A percentile compares a stretch with the other conserved stretches of the same genome.
Evolutionary conservation across 2,888 invertebrate genomes (phyloP).

Genomic region (Cabera pusaria): DNA sequence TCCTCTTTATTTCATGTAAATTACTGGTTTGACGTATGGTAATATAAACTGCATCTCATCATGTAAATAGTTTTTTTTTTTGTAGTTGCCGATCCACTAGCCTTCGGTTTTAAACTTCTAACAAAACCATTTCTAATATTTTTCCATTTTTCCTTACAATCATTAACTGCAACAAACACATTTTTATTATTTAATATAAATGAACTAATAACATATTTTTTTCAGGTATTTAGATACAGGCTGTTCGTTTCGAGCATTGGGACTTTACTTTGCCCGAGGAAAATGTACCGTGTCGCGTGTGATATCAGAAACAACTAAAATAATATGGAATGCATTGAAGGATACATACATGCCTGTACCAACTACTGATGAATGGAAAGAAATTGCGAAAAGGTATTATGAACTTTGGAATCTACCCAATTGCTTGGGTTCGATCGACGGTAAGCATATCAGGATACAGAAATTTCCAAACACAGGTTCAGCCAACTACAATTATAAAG

Average conservation of each 20-base stretch:
- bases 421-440: slow-evolving; percentile 37
- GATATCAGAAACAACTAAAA: slow-evolving; percentile 16
- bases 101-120: slow-evolving; percentile 7
- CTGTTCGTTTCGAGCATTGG: slow-evolving; percentile 7
- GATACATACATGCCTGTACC: slow-evolving; percentile 14
- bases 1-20: slow-evolving; percentile 11
- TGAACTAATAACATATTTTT: slow-evolving; percentile 2
- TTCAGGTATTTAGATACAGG: slow-evolving; percentile 6
- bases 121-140: slow-evolving; percentile 15
- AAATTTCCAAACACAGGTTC: slow-evolving; percentile 13
- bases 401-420: slow-evolving; percentile 37
- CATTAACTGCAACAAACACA: slow-evolving; percentile 6
- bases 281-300: slow-evolving; percentile 16
- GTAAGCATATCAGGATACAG: slow-evolving; percentile 14
- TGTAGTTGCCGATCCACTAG: slow-evolving; percentile 13
- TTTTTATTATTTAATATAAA: slow-evolving; percentile 8
- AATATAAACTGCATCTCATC: slow-evolving; percentile 17
- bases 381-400: slow-evolving; percentile 23
- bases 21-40: slow-evolving; percentile 23
- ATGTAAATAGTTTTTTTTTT: slow-evolving; percentile 10
- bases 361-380: slow-evolving; percentile 8
- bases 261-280: slow-evolving; percentile 18
- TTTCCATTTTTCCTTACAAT: slow-evolving; percentile 15
- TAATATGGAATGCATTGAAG: slow-evolving; percentile 16
- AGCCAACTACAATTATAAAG: slow-evolving; percentile 17